Base-by-base conservation (phyloP, 2,888 invertebrate species). In the Tetramorium bicarinatum region DNA sequence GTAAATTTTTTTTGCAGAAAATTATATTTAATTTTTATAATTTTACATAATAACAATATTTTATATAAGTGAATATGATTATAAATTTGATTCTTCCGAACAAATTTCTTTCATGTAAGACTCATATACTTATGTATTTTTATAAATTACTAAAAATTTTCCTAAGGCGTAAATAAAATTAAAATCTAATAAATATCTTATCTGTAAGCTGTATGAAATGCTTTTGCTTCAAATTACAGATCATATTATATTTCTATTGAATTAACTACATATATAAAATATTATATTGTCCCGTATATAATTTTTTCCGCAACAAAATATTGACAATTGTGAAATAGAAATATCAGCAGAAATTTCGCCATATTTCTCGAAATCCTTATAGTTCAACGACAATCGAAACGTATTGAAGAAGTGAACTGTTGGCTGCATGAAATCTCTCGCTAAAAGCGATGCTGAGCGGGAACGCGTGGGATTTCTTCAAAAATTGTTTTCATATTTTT, bases 401-500 rank as follows among this genome's bases (percentile, higher is more conserved):
- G 25, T 66, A 52, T 11, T 76, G 41, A 52, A 52, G 25, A 76
- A 76, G 18, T 3, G 38, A 47, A 52, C 9, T 47, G 21, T 75
- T 38, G 2, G 13, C n/a, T 34, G 21, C 34, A 49, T 1, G 18
- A 76, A 52, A 76, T 64, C 25, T 8, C 4, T 64, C 18, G 13
- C 13, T 64, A 52, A 15, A 64, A 4, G 9, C 15, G 11, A 47
- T 3, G 3, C 7, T 3, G 7, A 41, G 18, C 8, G 9, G 18
- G 25, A 49, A 41, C 29, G 25, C 18, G 13, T 38, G 2, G 34
- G 8, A 52, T 18, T 76, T 76, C 52, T n/a, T 66, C 2, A 66
- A 76, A 66, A 41, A 66, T 34, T 47, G n/a, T 44, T 61, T 47
- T 44, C 7, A 4, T 74, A 47, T 44, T 59, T 15, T 61, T 61